These are phyloP conservation scores for Spizaetus ornatus DNA, from an alignment of 2,113 vertebrate species.

Conservation along the genomic window DNA sequence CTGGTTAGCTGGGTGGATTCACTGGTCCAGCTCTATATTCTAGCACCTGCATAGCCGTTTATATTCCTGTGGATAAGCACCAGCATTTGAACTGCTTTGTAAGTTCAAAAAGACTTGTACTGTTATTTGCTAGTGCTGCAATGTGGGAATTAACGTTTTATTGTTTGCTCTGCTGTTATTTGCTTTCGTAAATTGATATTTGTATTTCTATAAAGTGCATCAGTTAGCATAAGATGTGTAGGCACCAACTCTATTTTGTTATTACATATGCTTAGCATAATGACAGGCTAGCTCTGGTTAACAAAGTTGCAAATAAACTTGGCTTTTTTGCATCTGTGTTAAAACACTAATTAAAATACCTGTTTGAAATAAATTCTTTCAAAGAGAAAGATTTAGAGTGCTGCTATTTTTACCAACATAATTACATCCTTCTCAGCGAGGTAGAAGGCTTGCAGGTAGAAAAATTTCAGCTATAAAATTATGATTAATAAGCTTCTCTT, in stretches of 20 bases:
- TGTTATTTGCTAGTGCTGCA: not conserved
- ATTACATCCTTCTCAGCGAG: not conserved
- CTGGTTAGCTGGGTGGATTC: not conserved
- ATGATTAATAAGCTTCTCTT: not conserved
- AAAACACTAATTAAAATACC: slow-evolving; percentile 12
- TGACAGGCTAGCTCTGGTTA: not conserved
- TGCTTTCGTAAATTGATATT: not conserved
- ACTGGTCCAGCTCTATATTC: too few species aligned
- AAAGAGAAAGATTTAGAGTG: not conserved
- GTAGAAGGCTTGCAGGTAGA: not conserved
- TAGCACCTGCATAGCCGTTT: not conserved
- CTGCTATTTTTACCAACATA: slow-evolving; percentile 4
- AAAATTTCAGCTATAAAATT: not conserved
- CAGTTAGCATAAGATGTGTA: slow-evolving; percentile 6
- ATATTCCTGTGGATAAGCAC: not conserved
- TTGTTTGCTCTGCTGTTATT: not conserved
- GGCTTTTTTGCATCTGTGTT: not conserved
- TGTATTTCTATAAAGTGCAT: not conserved
- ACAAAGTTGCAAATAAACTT: not conserved
- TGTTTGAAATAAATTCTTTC: not conserved
- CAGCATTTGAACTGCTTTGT: not conserved
- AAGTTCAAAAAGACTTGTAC: not conserved
- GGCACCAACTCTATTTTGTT: not conserved
- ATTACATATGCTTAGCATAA: not conserved
- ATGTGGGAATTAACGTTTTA: not conserved